phyloP scores from a whole-genome alignment of 2,113 vertebrate species.

The Otis tarda region DNA sequence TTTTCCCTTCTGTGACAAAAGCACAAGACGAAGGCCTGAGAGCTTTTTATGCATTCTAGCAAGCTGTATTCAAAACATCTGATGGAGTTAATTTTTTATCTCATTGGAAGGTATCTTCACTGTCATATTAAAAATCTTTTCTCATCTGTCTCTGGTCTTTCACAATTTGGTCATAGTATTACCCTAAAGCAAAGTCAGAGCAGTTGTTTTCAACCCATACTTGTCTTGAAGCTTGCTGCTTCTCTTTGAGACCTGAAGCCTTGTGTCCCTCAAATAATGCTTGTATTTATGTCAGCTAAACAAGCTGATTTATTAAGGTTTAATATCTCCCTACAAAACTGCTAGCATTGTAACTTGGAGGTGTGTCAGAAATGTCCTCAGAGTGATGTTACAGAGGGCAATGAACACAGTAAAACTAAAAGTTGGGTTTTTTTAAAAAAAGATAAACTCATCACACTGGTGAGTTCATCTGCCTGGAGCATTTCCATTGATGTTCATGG shows the following conservation, averaged over 20 bases:
- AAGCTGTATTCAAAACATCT: background rate
- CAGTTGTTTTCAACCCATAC: background rate
- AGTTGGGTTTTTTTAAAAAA: background rate
- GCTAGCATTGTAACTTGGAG: background rate
- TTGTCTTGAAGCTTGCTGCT: background rate
- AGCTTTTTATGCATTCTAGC: background rate
- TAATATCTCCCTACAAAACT: background rate
- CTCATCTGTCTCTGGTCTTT: background rate
- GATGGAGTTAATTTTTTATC: background rate
- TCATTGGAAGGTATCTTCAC: background rate
- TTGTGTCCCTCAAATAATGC: background rate
- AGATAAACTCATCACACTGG: background rate
- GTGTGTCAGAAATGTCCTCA: background rate
- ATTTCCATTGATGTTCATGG: background rate
- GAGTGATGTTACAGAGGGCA: background rate
- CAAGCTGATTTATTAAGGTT: background rate
- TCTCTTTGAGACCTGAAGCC: background rate
- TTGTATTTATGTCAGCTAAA: background rate
- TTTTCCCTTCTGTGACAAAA: background rate
- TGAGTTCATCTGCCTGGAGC: background rate
- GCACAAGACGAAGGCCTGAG: fast-evolving
- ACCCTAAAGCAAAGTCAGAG: background rate
- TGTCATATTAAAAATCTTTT: background rate
- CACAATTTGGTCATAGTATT: background rate
- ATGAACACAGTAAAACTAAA: background rate